A percentile compares a stretch with the other conserved stretches of the same genome.
These are phyloP conservation scores for Plotosus lineatus DNA, from an alignment of 2,113 vertebrate genomes.

Conservation along the genomic window DNA sequence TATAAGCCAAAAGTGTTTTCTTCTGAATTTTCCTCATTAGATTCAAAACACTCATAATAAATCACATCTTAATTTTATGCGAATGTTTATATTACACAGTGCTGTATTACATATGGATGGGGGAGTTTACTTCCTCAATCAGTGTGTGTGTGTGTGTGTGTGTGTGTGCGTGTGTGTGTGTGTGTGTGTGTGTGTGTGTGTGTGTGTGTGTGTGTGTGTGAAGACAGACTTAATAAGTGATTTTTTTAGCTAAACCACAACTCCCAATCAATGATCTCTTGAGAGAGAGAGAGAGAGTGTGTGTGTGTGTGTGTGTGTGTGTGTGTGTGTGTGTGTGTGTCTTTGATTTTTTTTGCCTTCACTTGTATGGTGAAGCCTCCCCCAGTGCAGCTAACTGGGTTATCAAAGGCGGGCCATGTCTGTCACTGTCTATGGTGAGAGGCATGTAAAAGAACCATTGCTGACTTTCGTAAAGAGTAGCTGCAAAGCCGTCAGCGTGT, in stretches of 20 bases:
- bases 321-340: not conserved
- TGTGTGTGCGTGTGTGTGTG: conserved; percentile 16
- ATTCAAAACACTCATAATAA: not conserved
- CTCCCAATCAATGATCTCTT: conserved; percentile 33
- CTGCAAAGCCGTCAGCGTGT: too few relatives aligned
- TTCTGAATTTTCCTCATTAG: not conserved
- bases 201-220: conserved; percentile 9
- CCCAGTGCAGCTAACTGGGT: too few relatives aligned
- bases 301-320: not conserved
- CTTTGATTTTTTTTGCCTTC: not conserved
- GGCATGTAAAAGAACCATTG: too few relatives aligned
- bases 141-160: not conserved
- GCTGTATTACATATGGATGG: conserved; percentile 24
- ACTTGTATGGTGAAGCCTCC: not conserved
- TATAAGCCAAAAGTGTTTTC: not conserved
- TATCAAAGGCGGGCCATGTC: too few relatives aligned
- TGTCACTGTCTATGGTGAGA: too few relatives aligned
- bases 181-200: conserved; percentile 14
- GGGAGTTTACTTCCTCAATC: conserved; percentile 45
- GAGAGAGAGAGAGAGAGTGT: not conserved
- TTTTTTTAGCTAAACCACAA: conserved; percentile 33
- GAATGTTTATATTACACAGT: not conserved
- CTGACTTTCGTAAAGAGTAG: too few relatives aligned
- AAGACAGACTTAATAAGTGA: conserved; percentile 13
- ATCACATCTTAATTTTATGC: not conserved